Conservation (phyloP, 1,140 invertebrate species). For the Popillia japonica region DNA sequence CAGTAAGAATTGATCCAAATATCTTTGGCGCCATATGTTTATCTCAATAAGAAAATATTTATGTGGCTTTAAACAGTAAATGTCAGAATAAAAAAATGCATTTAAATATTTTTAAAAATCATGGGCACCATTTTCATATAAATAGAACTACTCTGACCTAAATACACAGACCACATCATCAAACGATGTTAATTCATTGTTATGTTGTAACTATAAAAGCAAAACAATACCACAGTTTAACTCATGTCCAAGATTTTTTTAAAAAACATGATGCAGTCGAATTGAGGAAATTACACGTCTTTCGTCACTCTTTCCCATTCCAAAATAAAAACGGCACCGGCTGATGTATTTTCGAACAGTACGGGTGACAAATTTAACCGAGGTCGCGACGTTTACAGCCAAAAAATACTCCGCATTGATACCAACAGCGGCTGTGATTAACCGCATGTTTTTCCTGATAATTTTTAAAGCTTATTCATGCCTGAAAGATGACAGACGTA, state of each 20-base stretch:
- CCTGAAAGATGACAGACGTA: neutral
- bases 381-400: neutral
- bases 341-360: neutral
- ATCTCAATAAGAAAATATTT: neutral
- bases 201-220: neutral
- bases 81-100: constrained; percentile 9
- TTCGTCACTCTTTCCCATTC: neutral
- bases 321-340: neutral
- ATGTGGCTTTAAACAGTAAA: neutral
- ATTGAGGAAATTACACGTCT: neutral
- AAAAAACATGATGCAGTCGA: neutral
- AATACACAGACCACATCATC: neutral
- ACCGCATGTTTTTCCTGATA: neutral
- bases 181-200: neutral
- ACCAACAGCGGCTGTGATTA: neutral
- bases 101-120: neutral
- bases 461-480: neutral
- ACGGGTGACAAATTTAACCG: neutral
- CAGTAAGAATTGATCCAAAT: too few relatives aligned
- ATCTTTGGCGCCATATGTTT: neutral
- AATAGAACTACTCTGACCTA: neutral
- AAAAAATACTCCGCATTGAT: neutral
- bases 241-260: neutral
- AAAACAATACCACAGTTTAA: neutral
- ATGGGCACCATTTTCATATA: neutral